A percentile compares a stretch with the other conserved stretches of the same genome.
Evolutionary conservation across 2,797 vertebrate species (phyloP).

Genomic region (Chelonia mydas): DNA sequence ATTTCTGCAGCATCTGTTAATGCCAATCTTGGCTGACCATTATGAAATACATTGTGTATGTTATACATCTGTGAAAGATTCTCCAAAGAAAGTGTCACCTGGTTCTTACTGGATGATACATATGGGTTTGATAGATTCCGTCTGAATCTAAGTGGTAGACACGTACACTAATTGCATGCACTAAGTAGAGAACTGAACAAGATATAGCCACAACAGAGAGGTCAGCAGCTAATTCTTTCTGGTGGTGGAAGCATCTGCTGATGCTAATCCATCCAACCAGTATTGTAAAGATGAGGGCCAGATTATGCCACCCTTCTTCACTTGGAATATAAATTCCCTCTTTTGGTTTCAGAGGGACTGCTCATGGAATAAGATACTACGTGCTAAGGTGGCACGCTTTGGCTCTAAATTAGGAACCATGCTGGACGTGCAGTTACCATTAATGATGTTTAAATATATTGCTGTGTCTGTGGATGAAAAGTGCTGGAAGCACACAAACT

Average conservation of each 20-base stretch:
- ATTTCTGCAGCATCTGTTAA: neutral
- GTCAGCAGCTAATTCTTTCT: neutral
- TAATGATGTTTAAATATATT: neutral
- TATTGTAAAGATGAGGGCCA: neutral
- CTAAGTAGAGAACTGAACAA: neutral
- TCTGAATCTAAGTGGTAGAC: neutral
- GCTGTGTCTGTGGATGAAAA: neutral
- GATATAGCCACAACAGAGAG: neutral
- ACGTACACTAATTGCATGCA: neutral
- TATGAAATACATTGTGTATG: neutral
- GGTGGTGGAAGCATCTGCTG: neutral
- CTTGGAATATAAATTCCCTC: neutral
- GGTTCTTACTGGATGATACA: neutral
- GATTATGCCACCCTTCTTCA: no score
- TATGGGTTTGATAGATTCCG: rapidly evolving
- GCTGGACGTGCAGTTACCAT: neutral
- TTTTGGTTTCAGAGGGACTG: neutral
- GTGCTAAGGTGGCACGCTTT: no score
- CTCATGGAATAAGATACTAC: neutral
- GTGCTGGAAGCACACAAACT: rapidly evolving
- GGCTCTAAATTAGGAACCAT: neutral
- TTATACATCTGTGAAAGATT: neutral
- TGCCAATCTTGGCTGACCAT: neutral
- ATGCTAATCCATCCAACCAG: neutral
- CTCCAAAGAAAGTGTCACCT: neutral